These are phyloP conservation scores for Drosophila atripex DNA, from an alignment of 2,888 invertebrate genomes.

Conservation along the genomic window DNA sequence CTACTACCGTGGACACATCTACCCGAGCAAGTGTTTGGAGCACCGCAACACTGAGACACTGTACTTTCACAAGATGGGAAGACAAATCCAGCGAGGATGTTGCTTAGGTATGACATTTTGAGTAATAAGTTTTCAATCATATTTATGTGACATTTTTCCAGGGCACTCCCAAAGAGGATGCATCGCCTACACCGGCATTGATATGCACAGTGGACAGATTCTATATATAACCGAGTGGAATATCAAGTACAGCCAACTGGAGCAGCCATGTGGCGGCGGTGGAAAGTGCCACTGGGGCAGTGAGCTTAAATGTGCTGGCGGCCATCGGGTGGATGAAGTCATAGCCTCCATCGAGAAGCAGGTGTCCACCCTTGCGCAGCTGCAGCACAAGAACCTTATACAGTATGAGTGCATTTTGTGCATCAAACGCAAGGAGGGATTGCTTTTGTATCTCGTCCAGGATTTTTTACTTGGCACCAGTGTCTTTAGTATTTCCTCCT, in stretches of 20 bases:
- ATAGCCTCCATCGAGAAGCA: conserved; percentile 89
- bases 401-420: conserved; percentile 90
- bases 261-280: conserved; percentile 77
- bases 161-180: conserved; percentile 91
- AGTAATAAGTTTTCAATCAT: too few relatives aligned
- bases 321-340: conserved; percentile 82
- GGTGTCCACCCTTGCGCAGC: conserved; percentile 88
- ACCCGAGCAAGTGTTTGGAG: conserved; percentile 83
- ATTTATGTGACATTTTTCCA: conserved; percentile 11
- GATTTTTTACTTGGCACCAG: conserved; percentile 86
- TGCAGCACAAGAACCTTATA: conserved; percentile 89
- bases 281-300: conserved; percentile 81
- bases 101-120: conserved; percentile 85
- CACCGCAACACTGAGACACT: conserved; percentile 86
- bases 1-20: conserved; percentile 78
- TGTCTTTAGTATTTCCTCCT: conserved; percentile 81
- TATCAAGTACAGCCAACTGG: conserved; percentile 84
- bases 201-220: conserved; percentile 89
- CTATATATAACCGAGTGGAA: conserved; percentile 91
- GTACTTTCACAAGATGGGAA: conserved; percentile 86
- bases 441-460: conserved; percentile 88
- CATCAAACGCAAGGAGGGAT: conserved; percentile 86
- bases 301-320: conserved; percentile 80
- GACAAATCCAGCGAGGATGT: conserved; percentile 89
- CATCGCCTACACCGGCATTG: conserved; percentile 90